Base-by-base conservation (phyloP, 2,797 vertebrate species). In the Sebastes hubbsi region DNA sequence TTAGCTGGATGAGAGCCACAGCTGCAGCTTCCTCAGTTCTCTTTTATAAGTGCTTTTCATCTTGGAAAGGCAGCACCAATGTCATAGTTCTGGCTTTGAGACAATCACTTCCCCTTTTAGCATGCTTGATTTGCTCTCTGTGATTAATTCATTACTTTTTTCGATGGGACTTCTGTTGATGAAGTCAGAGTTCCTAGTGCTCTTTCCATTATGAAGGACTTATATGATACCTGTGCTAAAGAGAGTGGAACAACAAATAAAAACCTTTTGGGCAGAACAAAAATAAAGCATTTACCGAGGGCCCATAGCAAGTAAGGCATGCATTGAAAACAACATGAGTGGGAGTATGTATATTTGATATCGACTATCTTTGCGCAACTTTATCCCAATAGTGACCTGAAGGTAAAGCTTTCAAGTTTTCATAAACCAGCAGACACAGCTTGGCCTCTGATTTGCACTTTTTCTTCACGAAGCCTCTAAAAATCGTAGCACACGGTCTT, bases 81-180 rank as follows among this genome's bases (percentile, higher is more conserved):
- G 66, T 54, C 27, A 27, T 24, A 77, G 30, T 67, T 84, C 63
- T 56, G 34, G 54, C 52, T 80, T 12, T 59, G 54, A 63, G 6
- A 56, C 55, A 65, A 54, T 82, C 36, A 55, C 78, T 54, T 64
- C 73, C 8, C 27, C 20, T 66, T 72, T 76, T 49, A 61, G 20
- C 38, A 75, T 54, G 65, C 59, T 61, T 75, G 42, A 73, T 67
- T 79, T 55, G 49, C 36, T 74, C 34, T 71, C 22, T 52, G 58
- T 72, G 73, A 77, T 83, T 74, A 81, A 75, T 78, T 59, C n/a
- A 42, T 73, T 18, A 62, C 52, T 78, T 73, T 75, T 52, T 80
- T 84, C 9, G 11, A 20, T 24, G 30, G 55, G 60, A 75, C 46
- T 62, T 22, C 10, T 74, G 60, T 72, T 61, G 36, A 82, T 62